phyloP scores from a whole-genome alignment of 1,140 invertebrate species.

The Ectropis grisescens region DNA sequence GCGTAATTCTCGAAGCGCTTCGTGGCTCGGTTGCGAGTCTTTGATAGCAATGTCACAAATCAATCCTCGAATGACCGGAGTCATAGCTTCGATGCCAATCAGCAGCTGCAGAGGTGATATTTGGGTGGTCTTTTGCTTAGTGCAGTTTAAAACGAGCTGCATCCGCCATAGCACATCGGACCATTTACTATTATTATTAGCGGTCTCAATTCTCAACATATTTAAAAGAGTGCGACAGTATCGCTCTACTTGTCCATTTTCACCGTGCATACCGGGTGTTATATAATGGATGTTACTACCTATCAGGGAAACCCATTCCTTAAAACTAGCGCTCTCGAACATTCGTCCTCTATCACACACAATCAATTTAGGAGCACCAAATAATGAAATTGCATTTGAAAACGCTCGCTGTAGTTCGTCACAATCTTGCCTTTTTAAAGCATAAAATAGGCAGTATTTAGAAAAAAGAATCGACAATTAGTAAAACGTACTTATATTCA shows the following conservation, averaged over 20 bases:
- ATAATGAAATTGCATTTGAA: neutral
- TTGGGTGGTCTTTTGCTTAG: neutral
- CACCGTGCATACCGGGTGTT: neutral
- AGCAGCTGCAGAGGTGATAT: neutral
- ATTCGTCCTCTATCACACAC: neutral
- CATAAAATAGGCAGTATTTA: constrained; percentile 1
- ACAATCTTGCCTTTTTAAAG: neutral
- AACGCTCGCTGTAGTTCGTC: neutral
- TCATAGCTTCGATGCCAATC: neutral
- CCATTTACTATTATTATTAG: neutral
- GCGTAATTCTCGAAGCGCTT: neutral
- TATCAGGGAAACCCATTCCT: neutral
- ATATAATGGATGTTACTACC: neutral
- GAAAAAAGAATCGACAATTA: neutral
- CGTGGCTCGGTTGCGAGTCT: neutral
- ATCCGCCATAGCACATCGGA: neutral
- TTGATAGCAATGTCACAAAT: neutral
- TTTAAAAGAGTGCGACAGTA: neutral
- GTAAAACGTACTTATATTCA: neutral
- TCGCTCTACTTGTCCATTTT: neutral
- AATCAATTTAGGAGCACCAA: neutral
- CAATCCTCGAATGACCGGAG: neutral
- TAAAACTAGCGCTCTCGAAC: neutral
- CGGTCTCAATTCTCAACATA: neutral
- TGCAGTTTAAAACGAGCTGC: neutral